These are phyloP conservation scores for Lophius piscatorius DNA, from an alignment of 2,113 vertebrate genomes.

Conservation along the genomic window DNA sequence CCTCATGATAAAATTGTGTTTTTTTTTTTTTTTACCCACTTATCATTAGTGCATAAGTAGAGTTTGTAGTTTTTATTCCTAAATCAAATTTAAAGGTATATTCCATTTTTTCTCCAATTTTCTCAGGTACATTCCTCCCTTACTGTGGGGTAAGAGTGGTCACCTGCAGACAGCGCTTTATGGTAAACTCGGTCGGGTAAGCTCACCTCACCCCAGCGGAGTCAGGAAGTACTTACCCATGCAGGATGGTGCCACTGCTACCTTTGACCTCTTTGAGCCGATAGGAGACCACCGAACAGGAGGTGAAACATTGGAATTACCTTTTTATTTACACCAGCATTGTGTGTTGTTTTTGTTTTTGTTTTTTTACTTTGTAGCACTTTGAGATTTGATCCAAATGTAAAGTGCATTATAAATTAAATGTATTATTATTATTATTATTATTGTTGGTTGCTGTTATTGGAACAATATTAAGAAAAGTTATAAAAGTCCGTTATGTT, in stretches of 20 bases:
- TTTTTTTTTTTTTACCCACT: no score
- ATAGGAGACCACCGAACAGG: conserved; percentile 88
- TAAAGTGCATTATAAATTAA: no score
- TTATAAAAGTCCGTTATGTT: no score
- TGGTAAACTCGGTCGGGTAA: conserved; percentile 95
- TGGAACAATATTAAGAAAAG: no score
- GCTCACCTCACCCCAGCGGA: conserved; percentile 90
- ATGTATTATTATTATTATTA: no score
- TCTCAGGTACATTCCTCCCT: conserved; percentile 92
- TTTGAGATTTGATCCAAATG: no score
- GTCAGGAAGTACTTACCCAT: conserved; percentile 95
- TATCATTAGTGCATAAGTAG: no score
- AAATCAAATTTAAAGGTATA: no score
- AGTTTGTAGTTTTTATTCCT: no score
- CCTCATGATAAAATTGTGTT: conserved; percentile 2
- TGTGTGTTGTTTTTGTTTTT: background rate
- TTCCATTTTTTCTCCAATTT: no score
- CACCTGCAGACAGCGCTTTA: conserved; percentile 97
- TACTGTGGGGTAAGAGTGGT: conserved; percentile 97
- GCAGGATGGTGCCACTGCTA: conserved; percentile 94
- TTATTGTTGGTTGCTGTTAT: no score
- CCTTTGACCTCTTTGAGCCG: conserved; percentile 97
- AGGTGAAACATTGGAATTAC: conserved; percentile 79
- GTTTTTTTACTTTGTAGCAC: conserved; percentile 5
- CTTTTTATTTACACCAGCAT: background rate